Evolutionary conservation across 2,113 vertebrate species (phyloP).

Genomic region (Thermophis baileyi): DNA sequence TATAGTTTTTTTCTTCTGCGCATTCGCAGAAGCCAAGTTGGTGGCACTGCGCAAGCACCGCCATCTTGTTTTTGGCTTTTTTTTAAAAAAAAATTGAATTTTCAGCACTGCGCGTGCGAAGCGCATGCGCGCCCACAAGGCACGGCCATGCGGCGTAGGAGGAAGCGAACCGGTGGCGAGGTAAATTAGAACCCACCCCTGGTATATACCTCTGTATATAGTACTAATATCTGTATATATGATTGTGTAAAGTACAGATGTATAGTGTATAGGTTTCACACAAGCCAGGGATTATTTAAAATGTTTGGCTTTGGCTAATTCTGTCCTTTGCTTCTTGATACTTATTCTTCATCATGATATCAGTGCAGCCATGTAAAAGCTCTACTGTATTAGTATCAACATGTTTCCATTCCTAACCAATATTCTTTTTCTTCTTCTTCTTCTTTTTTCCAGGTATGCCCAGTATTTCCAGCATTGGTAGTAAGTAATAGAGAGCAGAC

Average conservation of each 20-base stretch:
- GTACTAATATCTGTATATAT: not conserved
- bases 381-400: not conserved
- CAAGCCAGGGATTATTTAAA: not conserved
- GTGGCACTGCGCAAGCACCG: no score
- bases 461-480: constrained; percentile 95
- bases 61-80: no score
- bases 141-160: no score
- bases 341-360: not conserved
- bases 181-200: no score
- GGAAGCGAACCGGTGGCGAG: no score
- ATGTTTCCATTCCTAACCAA: constrained; percentile 46
- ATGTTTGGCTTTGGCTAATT: not conserved
- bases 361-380: not conserved
- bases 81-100: no score
- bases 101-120: no score
- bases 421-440: constrained; percentile 47
- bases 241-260: not conserved
- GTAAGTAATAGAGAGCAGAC: constrained; percentile 85
- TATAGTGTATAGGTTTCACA: not conserved
- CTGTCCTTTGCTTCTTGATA: not conserved
- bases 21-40: no score
- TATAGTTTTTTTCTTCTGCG: no score
- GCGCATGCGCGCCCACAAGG: no score
- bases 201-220: not conserved
- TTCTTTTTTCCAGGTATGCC: constrained; percentile 84